A percentile compares a stretch with the other conserved stretches of the same genome.
phyloP scores from a whole-genome alignment of 2,113 vertebrate species.

The Greenwoodochromis staneri region DNA sequence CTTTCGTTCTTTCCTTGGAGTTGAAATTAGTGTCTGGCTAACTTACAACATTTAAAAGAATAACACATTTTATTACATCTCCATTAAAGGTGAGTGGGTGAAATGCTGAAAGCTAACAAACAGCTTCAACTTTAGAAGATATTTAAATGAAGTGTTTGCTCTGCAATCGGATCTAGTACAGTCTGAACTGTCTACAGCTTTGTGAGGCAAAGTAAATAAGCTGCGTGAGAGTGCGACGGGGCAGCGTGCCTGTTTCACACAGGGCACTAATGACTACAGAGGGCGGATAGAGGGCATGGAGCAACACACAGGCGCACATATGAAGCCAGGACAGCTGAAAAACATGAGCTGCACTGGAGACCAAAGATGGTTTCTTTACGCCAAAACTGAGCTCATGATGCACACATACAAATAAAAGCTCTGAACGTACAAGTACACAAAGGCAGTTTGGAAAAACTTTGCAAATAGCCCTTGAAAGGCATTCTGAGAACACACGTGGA shows the following conservation, averaged over 20 bases:
- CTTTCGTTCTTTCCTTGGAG: not conserved
- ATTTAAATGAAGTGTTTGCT: not conserved
- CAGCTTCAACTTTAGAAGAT: not conserved
- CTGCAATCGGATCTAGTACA: not conserved
- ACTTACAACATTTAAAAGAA: not conserved
- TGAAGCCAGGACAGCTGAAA: not conserved
- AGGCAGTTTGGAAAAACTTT: not conserved
- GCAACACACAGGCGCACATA: not conserved
- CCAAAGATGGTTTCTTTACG: not conserved
- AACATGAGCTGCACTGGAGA: not conserved
- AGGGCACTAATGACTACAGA: conserved; percentile 13
- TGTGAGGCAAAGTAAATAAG: not conserved
- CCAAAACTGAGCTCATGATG: not conserved
- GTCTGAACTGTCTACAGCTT: not conserved
- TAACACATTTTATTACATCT: not conserved
- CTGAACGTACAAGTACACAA: not conserved
- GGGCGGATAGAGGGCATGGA: conserved; percentile 12
- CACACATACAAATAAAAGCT: not conserved
- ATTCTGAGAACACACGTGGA: not conserved
- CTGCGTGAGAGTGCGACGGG: not conserved
- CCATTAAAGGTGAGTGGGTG: not conserved
- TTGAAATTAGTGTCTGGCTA: not conserved
- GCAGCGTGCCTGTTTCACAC: conserved; percentile 32
- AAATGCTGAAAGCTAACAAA: not conserved
- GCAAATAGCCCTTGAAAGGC: not conserved